These are phyloP conservation scores for Monochamus alternatus DNA, from an alignment of 2,888 invertebrate genomes.

Conservation along the genomic window DNA sequence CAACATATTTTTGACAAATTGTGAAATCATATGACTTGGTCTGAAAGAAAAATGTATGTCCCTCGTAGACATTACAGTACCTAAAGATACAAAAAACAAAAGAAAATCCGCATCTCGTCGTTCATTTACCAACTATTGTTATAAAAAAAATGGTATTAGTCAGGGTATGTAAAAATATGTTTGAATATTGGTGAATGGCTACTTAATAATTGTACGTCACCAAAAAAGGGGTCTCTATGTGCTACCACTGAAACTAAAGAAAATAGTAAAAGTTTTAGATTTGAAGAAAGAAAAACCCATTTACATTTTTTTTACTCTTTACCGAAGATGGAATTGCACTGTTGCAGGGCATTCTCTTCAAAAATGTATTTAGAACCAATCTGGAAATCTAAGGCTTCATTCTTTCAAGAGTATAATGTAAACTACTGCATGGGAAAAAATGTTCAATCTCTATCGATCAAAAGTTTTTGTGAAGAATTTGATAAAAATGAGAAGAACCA, in stretches of 20 bases:
- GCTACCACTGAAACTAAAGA: not conserved
- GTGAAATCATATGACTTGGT: not conserved
- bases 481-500: not conserved
- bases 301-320: slow-evolving; percentile 12
- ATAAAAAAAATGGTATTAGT: slow-evolving; percentile 25
- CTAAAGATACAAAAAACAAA: slow-evolving; percentile 22
- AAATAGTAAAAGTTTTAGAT: not conserved
- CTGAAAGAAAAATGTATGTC: slow-evolving; percentile 3
- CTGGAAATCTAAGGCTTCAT: slow-evolving; percentile 1
- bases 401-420: not conserved
- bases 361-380: slow-evolving; percentile 31
- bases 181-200: slow-evolving; percentile 25
- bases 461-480: slow-evolving; percentile 10
- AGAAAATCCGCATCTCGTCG: slow-evolving; percentile 17
- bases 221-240: not conserved
- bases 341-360: slow-evolving; percentile 14
- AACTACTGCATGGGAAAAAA: slow-evolving; percentile 12
- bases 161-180: slow-evolving; percentile 22
- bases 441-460: slow-evolving; percentile 1
- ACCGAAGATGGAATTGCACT: slow-evolving; percentile 29
- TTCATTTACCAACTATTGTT: not conserved
- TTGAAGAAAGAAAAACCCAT: not conserved
- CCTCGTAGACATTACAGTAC: not conserved
- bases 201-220: slow-evolving; percentile 1
- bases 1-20: slow-evolving; percentile 11